A percentile compares a stretch with the other conserved stretches of the same genome.
Evolutionary conservation across 2,888 invertebrate genomes (phyloP).

Genomic region (Hypena proboscidalis): DNA sequence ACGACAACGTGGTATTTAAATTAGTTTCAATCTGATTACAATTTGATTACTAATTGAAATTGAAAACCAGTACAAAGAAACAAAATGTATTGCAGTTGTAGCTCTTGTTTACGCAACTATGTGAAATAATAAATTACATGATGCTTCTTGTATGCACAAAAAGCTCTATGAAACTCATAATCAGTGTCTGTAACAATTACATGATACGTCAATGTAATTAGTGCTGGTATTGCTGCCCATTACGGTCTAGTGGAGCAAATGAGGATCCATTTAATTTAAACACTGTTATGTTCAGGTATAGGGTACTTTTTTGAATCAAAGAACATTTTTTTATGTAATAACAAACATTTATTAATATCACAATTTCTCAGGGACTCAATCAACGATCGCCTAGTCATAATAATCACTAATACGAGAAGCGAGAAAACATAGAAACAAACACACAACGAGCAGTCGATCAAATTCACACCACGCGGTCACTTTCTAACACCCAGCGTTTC

Average conservation of each 20-base stretch:
- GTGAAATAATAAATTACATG: slow-evolving; percentile 28
- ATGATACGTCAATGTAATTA: slow-evolving; percentile 41
- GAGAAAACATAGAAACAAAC: slow-evolving; percentile 52
- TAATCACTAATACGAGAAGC: slow-evolving; percentile 56
- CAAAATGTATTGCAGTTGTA: too few species aligned
- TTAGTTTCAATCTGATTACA: too few species aligned
- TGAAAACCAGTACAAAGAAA: too few species aligned
- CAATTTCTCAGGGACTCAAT: slow-evolving; percentile 77
- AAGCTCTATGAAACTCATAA: slow-evolving; percentile 30
- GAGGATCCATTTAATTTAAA: slow-evolving; percentile 7
- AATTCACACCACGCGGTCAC: slow-evolving; percentile 38
- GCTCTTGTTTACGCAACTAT: slow-evolving; percentile 14
- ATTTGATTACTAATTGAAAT: too few species aligned
- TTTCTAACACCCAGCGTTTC: slow-evolving; percentile 48
- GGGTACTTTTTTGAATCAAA: slow-evolving; percentile 11
- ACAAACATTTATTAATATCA: slow-evolving; percentile 83
- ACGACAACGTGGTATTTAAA: too few species aligned
- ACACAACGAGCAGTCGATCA: slow-evolving; percentile 47
- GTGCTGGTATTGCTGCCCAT: slow-evolving; percentile 6
- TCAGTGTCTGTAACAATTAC: slow-evolving; percentile 43
- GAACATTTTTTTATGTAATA: slow-evolving; percentile 41
- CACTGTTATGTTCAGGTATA: background rate
- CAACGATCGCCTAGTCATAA: slow-evolving; percentile 56
- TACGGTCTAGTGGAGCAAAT: slow-evolving; percentile 32
- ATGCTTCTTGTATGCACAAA: slow-evolving; percentile 29